Base-by-base conservation (phyloP, 1,140 invertebrate genomes). In the Eurosta solidaginis region DNA sequence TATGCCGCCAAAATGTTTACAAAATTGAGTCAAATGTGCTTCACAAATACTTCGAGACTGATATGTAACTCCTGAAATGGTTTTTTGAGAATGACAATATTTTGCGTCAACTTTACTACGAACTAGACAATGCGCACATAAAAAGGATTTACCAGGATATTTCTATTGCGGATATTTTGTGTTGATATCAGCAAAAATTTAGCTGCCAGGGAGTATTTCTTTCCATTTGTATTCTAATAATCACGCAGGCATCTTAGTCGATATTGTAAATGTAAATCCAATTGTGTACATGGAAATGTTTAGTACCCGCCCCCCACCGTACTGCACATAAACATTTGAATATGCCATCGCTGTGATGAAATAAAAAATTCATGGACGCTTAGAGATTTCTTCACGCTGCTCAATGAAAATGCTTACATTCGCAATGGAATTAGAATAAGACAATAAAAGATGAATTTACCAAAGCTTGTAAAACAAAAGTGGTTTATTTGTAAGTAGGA, bases 51-150 rank as follows among this genome's bases (percentile, higher is more conserved):
- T 40, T 17, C 20, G 17, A 33, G 59, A 68, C 33, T n/a, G 29
- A 29, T 4, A 7, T 17, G 54, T 22, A 59, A 59, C 27, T 59
- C 5, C 14, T 29, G 29, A 27, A 59, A 29, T 59, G 29, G 20
- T n/a, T n/a, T n/a, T n/a, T n/a, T n/a, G 29, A 40, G 59, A 42
- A 68, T 68, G 20, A 7, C n/a, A 36, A 42, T 42, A 74, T 25
- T 9, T 59, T 20, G 20, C 42, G 36, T 25, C 68, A 3, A 29
- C 9, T 42, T 44, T 27, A 47, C 79, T 81, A 36, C 12, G 20
- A 85, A 85, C 84, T 84, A 85, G 82, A 85, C 84, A 83, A 86
- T 84, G 83, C 82, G 83, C 80, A 75, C 83, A 86, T 86, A 86
- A 86, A 86, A 86, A 86, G 85, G 85, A 86, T 86, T 86, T 86